Evolutionary conservation across 2,888 invertebrate species (phyloP).

Genomic region (Suillia variegata): DNA sequence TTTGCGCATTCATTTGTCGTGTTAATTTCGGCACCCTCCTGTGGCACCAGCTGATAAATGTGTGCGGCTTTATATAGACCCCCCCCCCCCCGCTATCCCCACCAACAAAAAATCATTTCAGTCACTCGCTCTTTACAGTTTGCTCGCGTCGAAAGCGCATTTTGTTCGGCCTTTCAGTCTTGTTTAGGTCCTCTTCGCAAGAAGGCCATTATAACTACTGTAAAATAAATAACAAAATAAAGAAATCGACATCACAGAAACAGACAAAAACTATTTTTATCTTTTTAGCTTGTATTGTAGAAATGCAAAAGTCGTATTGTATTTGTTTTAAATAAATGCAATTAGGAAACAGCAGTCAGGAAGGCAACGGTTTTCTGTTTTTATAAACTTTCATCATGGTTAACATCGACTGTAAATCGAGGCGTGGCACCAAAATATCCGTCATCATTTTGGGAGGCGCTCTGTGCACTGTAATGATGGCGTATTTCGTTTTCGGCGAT

Average conservation of each 20-base stretch:
- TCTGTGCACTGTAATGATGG: conserved; percentile 54
- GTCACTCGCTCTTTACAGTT: background rate
- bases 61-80: too few species aligned
- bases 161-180: background rate
- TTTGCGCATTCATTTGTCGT: background rate
- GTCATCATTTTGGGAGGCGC: conserved; percentile 55
- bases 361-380: too few species aligned
- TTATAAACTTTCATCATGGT: too few species aligned
- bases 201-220: too few species aligned
- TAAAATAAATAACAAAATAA: background rate
- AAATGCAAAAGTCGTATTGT: too few species aligned
- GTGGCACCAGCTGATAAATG: too few species aligned
- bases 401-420: conserved; percentile 50
- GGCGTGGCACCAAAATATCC: conserved; percentile 56
- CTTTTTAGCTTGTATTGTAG: background rate
- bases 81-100: too few species aligned
- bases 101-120: too few species aligned
- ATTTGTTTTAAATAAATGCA: too few species aligned
- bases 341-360: too few species aligned
- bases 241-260: background rate
- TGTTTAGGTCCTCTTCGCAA: background rate
- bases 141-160: background rate
- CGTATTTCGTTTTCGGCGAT: conserved; percentile 59
- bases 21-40: too few species aligned
- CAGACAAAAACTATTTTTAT: background rate